Evolutionary conservation across 2,888 invertebrate species (phyloP), one percentile per base, ranked within the genome.

Genomic region (Sphaerophoria rueppellii): DNA sequence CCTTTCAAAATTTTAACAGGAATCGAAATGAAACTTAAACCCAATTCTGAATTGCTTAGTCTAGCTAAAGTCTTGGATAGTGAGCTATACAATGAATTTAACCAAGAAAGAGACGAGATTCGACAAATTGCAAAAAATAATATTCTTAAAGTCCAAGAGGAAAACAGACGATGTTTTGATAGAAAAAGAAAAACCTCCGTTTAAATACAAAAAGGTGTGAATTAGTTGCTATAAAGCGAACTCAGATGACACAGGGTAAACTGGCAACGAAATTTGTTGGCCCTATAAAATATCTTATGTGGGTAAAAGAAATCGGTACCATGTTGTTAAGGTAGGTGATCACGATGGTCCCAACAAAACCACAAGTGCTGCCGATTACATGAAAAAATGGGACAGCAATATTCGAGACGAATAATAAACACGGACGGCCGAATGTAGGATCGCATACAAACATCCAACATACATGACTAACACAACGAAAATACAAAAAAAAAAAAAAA

Each of bases 161-260:
- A 65, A 34, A 74, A 65, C 11, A 40, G 40, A 2, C 52, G 34
- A 40, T 11, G 37, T 1, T 72, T 52, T 37, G n/a, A 50, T 11
- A 40, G 11, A 32, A 54, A 50, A 12, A 52, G 63, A 37, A 74
- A 74, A 74, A 24, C 37, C 74, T 3, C 40, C 54, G 6, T 5
- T 74, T 0, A 57, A 65, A 16, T 55, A 57, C 6, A 43, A 46
- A n/a, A 61, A 50, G 32, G 74, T n/a, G 54, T 48, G 79, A 83
- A n/a, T 12, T 82, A 7, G 74, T 77, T 2, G 82, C 82, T 4
- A 74, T 82, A 37, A 67, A 74, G n/a, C 14, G 82, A 0, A 82
- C 76, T 0, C 77, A 82, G 9, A 63, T 77, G 34, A 72, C 71
- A 9, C n/a, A 61, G 3, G 80, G 63, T 0, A 81, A 81, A 32